phyloP scores from a whole-genome alignment of 2,888 invertebrate genomes.

The Abrostola triplasia region DNA sequence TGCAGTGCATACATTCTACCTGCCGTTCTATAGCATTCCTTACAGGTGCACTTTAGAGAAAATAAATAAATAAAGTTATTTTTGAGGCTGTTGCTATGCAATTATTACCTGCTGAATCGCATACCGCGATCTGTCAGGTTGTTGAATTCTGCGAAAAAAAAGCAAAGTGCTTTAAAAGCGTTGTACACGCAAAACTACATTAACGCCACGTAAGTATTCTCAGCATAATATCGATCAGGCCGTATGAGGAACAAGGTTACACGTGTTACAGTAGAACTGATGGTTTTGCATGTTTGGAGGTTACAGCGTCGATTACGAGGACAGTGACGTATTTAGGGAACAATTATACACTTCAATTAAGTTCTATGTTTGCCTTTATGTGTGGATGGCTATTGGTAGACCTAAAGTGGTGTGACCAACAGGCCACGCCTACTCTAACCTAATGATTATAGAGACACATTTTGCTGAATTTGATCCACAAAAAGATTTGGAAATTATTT shows the following conservation, averaged over 20 bases:
- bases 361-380: conserved; percentile 5
- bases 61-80: not conserved
- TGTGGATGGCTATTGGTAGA: not conserved
- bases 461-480: too few relatives aligned
- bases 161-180: conserved; percentile 28
- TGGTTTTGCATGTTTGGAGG: conserved; percentile 65
- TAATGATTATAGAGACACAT: too few relatives aligned
- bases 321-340: conserved; percentile 45
- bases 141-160: conserved; percentile 26
- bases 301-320: conserved; percentile 55
- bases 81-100: conserved; percentile 13
- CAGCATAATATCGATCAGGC: conserved; percentile 44
- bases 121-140: conserved; percentile 25
- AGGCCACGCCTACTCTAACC: too few relatives aligned
- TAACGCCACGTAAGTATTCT: conserved; percentile 38
- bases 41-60: conserved; percentile 26
- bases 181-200: conserved; percentile 29
- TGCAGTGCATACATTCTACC: conserved; percentile 27
- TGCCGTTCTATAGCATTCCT: conserved; percentile 22
- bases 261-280: conserved; percentile 70
- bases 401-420: not conserved
- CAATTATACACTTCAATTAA: conserved; percentile 7
- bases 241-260: conserved; percentile 76
- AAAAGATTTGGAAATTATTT: too few relatives aligned
- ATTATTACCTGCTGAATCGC: conserved; percentile 19